Base-by-base conservation (phyloP, 2,888 invertebrate species). In the Druceiella hillmani region DNA sequence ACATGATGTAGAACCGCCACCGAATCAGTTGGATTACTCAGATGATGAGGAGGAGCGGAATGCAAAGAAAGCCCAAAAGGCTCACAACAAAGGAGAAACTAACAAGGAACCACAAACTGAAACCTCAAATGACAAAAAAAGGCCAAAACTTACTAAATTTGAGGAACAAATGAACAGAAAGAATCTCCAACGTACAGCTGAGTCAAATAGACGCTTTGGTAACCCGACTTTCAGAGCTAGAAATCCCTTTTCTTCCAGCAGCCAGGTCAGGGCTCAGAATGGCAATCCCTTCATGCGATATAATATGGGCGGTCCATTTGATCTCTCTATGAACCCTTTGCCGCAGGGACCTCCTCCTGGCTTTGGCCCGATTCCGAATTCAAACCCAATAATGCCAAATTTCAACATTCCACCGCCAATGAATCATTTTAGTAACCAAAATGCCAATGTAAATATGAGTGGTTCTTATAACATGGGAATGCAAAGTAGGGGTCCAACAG, bases 41-140 rank as follows among this genome's bases (percentile, higher is more conserved):
- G 93, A 93, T 57, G 94, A 94, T 56, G 94, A 94, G 53, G 77
- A 83, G 41, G 93, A 93, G 55, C 70, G 77, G 10, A 57, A 59
- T 40, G 74, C 74, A 1, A 67, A 64, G 36, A 57, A 55, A 36
- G 58, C 65, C 3, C 50, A 64, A 33, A 60, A 58, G 40, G 61
- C 66, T 17, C 57, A 52, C 32, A 53, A 52, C 20, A 57, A 43
- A 36, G 51, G 52, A 22, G 56, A 57, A n/a, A 54, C 27, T 24
- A 39, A 39, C 9, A 14, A 38, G 29, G 30, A 38, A 24, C 28
- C 24, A 3, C 33, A 36, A 48, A 46, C 29, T 48, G 50, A 10
- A 52, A 53, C 25, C 55, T 54, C 32, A 50, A 50, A 39, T 54
- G 56, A 32, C 36, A 51, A 14, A 56, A 59, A 41, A 27, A 53